Conservation (phyloP, 2,113 vertebrate genomes). For the Recurvirostra avosetta region DNA sequence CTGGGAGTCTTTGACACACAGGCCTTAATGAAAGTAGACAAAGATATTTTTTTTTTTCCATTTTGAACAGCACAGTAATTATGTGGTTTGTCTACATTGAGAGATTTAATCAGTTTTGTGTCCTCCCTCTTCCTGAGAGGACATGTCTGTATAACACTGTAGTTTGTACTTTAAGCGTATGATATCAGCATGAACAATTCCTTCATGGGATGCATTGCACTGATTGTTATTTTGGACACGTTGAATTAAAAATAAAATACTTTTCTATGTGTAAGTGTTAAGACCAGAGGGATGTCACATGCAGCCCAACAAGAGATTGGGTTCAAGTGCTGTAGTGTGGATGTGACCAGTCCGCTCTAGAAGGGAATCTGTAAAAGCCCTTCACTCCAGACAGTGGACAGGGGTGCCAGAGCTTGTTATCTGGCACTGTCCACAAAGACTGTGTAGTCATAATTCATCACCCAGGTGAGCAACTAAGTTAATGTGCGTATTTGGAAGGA, state of each 20-base stretch:
- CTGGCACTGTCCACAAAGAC: background rate
- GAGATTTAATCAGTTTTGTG: background rate
- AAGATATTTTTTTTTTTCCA: background rate
- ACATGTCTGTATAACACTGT: background rate
- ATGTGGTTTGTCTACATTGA: background rate
- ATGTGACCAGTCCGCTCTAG: background rate
- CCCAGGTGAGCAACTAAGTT: background rate
- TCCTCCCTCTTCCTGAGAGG: background rate
- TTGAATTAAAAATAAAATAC: background rate
- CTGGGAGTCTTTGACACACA: background rate
- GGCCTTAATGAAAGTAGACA: background rate
- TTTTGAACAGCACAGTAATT: background rate
- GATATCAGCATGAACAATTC: background rate
- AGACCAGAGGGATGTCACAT: background rate
- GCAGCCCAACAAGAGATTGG: background rate
- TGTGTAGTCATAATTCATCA: background rate
- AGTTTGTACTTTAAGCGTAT: background rate
- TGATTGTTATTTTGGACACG: background rate
- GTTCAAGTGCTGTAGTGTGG: background rate
- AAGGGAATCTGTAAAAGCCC: background rate
- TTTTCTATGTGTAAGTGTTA: background rate
- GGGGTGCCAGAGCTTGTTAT: background rate
- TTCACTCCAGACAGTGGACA: accelerated
- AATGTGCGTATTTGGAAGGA: background rate
- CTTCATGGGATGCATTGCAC: background rate